Percentiles rank a stretch among this genome's conserved stretches.
These are phyloP conservation scores for Hemistola chrysoprasaria DNA, from an alignment of 2,888 invertebrate genomes.

Conservation along the genomic window DNA sequence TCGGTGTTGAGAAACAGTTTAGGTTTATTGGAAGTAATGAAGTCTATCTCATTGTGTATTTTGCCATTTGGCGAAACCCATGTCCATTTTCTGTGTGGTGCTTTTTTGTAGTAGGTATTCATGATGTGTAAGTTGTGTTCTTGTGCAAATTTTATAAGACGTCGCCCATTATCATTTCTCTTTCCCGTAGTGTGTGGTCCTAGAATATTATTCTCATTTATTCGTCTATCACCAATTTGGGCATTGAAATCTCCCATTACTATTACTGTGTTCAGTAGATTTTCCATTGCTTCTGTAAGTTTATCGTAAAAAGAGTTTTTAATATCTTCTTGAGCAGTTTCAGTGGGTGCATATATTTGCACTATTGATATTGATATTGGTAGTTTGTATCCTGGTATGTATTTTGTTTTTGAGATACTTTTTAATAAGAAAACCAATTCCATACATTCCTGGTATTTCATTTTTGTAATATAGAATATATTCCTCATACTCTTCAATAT, in stretches of 20 bases:
- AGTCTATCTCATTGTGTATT: conserved; percentile 28
- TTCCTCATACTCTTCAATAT: conserved; percentile 11
- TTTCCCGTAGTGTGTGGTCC: conserved; percentile 14
- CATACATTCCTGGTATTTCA: conserved; percentile 13
- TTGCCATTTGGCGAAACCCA: conserved; percentile 25
- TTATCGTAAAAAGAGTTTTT: conserved; percentile 10
- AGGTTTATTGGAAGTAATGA: conserved; percentile 13
- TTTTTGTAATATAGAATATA: conserved; percentile 18
- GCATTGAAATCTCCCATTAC: conserved; percentile 27
- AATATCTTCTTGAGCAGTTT: conserved; percentile 4
- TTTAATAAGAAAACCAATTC: conserved; percentile 16
- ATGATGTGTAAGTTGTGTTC: conserved; percentile 24
- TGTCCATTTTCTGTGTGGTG: conserved; percentile 25
- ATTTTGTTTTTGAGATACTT: conserved; percentile 12
- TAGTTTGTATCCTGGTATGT: conserved; percentile 10
- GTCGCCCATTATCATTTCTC: conserved; percentile 28
- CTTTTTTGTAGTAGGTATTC: conserved; percentile 23
- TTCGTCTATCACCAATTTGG: conserved; percentile 19
- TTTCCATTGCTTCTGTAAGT: conserved; percentile 5
- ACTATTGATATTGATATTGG: conserved; percentile 14
- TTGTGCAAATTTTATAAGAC: conserved; percentile 20
- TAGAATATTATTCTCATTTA: conserved; percentile 19
- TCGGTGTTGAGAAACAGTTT: conserved; percentile 10
- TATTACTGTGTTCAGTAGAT: conserved; percentile 9
- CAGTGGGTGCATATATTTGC: conserved; percentile 18